These are phyloP conservation scores for Hyposoter didymator DNA, from an alignment of 2,888 invertebrate species.

Conservation along the genomic window DNA sequence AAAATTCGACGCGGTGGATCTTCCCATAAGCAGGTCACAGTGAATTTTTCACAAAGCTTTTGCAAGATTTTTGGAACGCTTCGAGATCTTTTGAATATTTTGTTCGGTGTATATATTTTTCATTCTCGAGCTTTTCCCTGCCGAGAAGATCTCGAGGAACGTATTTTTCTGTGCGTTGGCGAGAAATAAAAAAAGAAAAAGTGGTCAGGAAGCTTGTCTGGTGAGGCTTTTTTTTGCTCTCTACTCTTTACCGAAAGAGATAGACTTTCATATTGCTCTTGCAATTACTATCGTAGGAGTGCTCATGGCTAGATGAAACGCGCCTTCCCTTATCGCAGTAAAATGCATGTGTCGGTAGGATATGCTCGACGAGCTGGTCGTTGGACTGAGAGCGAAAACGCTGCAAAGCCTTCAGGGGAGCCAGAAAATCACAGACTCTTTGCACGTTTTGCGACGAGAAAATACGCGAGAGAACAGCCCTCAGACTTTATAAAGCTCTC, in stretches of 20 bases:
- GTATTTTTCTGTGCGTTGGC: conserved; percentile 42
- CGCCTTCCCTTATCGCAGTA: conserved; percentile 38
- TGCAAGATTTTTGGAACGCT: conserved; percentile 30
- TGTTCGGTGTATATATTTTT: conserved; percentile 8
- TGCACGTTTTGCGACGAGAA: conserved; percentile 17
- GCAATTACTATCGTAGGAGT: conserved; percentile 72
- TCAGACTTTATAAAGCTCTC: conserved; percentile 33
- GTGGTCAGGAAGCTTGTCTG: conserved; percentile 46
- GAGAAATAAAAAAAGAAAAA: conserved; percentile 31
- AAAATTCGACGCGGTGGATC: not conserved
- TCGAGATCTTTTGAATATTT: conserved; percentile 14
- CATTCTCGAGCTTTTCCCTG: conserved; percentile 3
- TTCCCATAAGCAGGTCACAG: conserved; percentile 34
- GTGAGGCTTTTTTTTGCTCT: conserved; percentile 20
- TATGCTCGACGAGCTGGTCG: conserved; percentile 35
- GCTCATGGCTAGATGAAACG: conserved; percentile 70
- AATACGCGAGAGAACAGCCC: conserved; percentile 51
- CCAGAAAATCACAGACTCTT: conserved; percentile 52
- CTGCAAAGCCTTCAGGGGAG: conserved; percentile 41
- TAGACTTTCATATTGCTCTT: conserved; percentile 67
- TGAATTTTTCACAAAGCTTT: conserved; percentile 44
- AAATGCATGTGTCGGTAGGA: conserved; percentile 56
- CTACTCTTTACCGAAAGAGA: conserved; percentile 28
- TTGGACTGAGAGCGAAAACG: conserved; percentile 22
- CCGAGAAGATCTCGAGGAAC: conserved; percentile 18